Conservation (phyloP, 2,797 vertebrate genomes). For the Thalassophryne amazonica region DNA sequence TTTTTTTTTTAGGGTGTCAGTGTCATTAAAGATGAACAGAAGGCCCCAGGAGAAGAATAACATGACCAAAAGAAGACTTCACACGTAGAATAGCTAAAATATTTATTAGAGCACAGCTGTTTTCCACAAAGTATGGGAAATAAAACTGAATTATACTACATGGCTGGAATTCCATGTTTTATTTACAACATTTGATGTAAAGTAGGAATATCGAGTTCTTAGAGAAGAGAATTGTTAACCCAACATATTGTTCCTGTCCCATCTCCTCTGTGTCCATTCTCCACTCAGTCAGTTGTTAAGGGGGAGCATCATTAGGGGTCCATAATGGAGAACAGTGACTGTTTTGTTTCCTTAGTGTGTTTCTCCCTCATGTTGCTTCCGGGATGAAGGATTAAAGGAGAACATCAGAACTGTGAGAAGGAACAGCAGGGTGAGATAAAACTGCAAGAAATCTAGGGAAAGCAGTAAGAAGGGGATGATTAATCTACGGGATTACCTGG, state of each 20-base stretch:
- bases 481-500: too few relatives aligned
- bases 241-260: constrained; percentile 9
- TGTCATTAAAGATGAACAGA: constrained; percentile 15
- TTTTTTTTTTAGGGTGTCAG: constrained; percentile 6
- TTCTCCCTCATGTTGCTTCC: constrained; percentile 18
- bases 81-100: not conserved
- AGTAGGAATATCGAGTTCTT: not conserved
- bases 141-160: constrained; percentile 16
- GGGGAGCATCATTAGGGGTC: constrained; percentile 51
- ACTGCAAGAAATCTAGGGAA: constrained; percentile 11
- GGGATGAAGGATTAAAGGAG: constrained; percentile 42
- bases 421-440: constrained; percentile 23
- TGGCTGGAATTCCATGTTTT: constrained; percentile 5
- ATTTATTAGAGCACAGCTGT: not conserved
- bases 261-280: constrained; percentile 36
- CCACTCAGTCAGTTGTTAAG: constrained; percentile 39
- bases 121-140: constrained; percentile 9
- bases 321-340: constrained; percentile 42
- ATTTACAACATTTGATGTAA: constrained; percentile 20
- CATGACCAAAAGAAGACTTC: not conserved
- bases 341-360: constrained; percentile 26
- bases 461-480: too few relatives aligned
- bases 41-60: not conserved
- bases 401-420: constrained; percentile 22
- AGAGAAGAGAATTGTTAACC: constrained; percentile 24